Percentiles rank a stretch among this genome's conserved stretches.
phyloP scores from a whole-genome alignment of 1,140 invertebrate genomes.

The Orussus abietinus region DNA sequence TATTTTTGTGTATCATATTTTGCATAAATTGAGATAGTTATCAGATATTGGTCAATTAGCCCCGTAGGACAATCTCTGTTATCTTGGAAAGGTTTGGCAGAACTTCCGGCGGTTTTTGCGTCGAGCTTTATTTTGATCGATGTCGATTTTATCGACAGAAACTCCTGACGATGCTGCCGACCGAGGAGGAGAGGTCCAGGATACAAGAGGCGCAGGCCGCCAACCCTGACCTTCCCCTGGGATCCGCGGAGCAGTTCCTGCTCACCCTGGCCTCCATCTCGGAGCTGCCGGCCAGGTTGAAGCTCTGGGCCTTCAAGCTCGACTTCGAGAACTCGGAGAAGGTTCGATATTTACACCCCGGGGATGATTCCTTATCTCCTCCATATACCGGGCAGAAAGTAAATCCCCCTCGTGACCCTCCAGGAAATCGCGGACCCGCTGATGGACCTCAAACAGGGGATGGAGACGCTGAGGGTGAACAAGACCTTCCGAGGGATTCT shows the following conservation, averaged over 20 bases:
- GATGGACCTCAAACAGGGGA: conserved; percentile 96
- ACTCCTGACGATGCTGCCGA: conserved; percentile 95
- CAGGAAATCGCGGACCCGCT: conserved; percentile 97
- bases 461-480: conserved; percentile 84
- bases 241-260: conserved; percentile 97
- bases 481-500: conserved; percentile 94
- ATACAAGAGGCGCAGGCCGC: conserved; percentile 92
- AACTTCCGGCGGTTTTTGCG: too few species aligned
- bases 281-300: conserved; percentile 89
- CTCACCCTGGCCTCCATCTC: conserved; percentile 93
- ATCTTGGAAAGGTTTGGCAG: too few species aligned
- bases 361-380: conserved; percentile 10
- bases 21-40: too few species aligned
- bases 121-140: conserved; percentile 2
- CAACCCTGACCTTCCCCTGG: conserved; percentile 93
- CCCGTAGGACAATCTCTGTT: too few species aligned
- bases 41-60: too few species aligned
- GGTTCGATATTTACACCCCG: conserved; percentile 41
- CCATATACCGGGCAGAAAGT: conserved; percentile 21
- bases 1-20: too few species aligned
- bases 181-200: conserved; percentile 92
- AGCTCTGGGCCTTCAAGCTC: conserved; percentile 97
- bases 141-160: conserved; percentile 62
- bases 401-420: conserved; percentile 42
- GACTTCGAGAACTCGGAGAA: conserved; percentile 96